phyloP scores from a whole-genome alignment of 2,113 vertebrate species.

The Caloenas nicobarica region DNA sequence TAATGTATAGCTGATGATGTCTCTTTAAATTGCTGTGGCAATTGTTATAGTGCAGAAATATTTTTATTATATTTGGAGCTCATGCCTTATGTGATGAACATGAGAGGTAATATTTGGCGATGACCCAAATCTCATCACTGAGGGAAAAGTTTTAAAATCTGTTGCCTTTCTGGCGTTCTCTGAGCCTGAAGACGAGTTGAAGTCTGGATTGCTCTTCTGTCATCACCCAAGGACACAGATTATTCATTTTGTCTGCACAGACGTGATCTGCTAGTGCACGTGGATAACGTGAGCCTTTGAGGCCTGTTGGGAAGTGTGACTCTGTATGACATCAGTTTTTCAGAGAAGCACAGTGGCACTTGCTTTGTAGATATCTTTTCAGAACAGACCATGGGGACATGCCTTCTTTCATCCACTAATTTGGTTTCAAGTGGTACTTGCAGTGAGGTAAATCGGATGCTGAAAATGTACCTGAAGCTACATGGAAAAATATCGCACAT shows the following conservation, averaged over 20 bases:
- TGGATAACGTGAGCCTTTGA: neutral
- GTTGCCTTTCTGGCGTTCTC: neutral
- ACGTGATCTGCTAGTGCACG: accelerated
- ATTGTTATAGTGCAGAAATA: neutral
- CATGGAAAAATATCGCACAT: neutral
- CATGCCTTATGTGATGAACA: neutral
- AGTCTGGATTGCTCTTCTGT: neutral
- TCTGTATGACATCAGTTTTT: neutral
- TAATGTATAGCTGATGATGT: neutral
- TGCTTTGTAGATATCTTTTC: neutral
- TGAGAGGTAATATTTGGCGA: neutral
- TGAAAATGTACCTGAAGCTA: neutral
- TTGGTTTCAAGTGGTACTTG: neutral
- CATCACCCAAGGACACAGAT: neutral
- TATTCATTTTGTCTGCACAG: neutral
- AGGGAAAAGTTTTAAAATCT: neutral
- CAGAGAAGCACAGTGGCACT: neutral
- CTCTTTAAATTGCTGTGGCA: neutral
- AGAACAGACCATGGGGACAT: neutral
- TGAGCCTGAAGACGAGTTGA: neutral
- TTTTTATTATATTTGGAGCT: neutral
- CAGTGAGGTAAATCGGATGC: neutral
- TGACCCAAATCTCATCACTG: neutral
- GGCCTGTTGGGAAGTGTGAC: neutral
- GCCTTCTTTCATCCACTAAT: neutral